Evolutionary conservation across 2,113 vertebrate species (phyloP).

Genomic region (Hiodon tergisus): DNA sequence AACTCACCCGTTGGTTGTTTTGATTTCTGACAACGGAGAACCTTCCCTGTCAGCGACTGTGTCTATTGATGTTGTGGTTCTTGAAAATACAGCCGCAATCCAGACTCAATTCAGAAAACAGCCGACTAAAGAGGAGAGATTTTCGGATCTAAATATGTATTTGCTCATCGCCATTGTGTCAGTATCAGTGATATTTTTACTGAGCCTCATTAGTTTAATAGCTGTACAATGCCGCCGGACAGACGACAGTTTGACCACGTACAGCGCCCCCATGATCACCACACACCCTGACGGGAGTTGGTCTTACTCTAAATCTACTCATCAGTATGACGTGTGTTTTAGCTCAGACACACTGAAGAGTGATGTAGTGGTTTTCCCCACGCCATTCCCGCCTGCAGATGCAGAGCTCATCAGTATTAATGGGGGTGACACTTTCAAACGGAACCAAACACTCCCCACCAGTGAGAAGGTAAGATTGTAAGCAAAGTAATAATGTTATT

Average conservation of each 20-base stretch:
- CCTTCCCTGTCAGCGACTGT: slow-evolving; percentile 63
- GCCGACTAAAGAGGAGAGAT: slow-evolving; percentile 45
- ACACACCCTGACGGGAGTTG: slow-evolving; percentile 56
- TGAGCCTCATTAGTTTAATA: slow-evolving; percentile 47
- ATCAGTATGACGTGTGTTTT: slow-evolving; percentile 60
- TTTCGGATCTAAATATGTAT: slow-evolving; percentile 63
- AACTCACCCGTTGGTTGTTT: slow-evolving; percentile 65
- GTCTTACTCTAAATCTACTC: slow-evolving; percentile 56
- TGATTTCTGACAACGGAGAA: slow-evolving; percentile 69
- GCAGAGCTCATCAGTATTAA: slow-evolving; percentile 48
- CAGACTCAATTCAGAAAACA: slow-evolving; percentile 65
- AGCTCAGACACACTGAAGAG: slow-evolving; percentile 55
- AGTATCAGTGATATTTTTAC: slow-evolving; percentile 63
- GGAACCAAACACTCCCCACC: slow-evolving; percentile 48
- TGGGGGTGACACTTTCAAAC: slow-evolving; percentile 41
- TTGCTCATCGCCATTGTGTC: slow-evolving; percentile 63
- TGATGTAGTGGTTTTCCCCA: slow-evolving; percentile 48
- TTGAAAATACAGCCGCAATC: slow-evolving; percentile 57
- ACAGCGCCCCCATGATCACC: slow-evolving; percentile 49
- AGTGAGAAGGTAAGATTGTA: slow-evolving; percentile 48
- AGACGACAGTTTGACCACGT: slow-evolving; percentile 37
- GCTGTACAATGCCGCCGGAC: slow-evolving; percentile 47
- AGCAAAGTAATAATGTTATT: no score
- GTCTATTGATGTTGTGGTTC: slow-evolving; percentile 64
- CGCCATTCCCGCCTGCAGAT: slow-evolving; percentile 36